Conservation (phyloP, 2,888 invertebrate species). For the Peribatodes rhomboidaria region DNA sequence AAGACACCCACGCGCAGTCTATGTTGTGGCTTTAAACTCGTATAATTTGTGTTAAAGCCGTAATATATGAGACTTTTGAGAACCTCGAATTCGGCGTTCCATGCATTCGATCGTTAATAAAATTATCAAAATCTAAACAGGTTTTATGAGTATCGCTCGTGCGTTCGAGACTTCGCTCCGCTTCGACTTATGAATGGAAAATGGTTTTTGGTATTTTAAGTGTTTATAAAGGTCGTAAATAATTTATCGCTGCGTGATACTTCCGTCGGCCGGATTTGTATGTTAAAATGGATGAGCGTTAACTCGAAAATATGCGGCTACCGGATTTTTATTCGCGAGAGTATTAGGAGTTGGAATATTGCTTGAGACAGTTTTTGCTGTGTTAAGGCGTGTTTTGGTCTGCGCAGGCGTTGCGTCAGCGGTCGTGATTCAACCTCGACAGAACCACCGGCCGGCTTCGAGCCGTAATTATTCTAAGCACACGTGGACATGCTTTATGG, state of each 20-base stretch:
- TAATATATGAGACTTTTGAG: conserved; percentile 84
- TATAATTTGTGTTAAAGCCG: conserved; percentile 86
- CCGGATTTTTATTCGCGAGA: conserved; percentile 76
- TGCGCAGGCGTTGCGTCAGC: conserved; percentile 68
- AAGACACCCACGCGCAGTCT: conserved; percentile 82
- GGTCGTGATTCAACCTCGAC: conserved; percentile 73
- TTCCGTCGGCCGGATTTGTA: conserved; percentile 81
- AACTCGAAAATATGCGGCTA: conserved; percentile 69
- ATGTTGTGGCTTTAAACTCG: conserved; percentile 84
- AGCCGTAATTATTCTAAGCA: conserved; percentile 80
- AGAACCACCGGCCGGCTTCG: conserved; percentile 58
- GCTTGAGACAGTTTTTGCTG: conserved; percentile 57
- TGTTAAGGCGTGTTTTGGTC: conserved; percentile 55
- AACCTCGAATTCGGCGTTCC: conserved; percentile 77
- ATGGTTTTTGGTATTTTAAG: conserved; percentile 85
- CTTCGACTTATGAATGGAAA: conserved; percentile 83
- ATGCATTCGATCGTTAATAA: conserved; percentile 84
- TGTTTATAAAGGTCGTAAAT: conserved; percentile 84
- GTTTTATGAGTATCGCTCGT: conserved; percentile 82
- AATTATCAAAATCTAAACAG: conserved; percentile 86
- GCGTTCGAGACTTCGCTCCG: conserved; percentile 75
- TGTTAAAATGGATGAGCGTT: conserved; percentile 73
- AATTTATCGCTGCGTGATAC: conserved; percentile 84
- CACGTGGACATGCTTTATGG: conserved; percentile 80
- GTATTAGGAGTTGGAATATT: conserved; percentile 24